Base-by-base conservation (phyloP, 2,888 invertebrate genomes). In the Phorcus lineatus region DNA sequence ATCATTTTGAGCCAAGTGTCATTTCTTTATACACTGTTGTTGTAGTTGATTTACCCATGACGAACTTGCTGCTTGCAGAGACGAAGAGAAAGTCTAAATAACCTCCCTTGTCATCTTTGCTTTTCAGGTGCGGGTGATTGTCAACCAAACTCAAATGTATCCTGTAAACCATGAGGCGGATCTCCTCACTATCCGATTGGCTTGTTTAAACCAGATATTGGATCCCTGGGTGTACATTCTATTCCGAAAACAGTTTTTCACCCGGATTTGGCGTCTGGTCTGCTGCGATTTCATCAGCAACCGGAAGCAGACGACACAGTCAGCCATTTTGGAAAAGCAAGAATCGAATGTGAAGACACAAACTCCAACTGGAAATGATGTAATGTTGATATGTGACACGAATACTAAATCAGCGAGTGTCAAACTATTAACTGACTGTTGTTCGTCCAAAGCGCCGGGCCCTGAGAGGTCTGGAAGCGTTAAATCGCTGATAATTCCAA, bases 221-320 rank as follows among this genome's bases (percentile, higher is more conserved):
- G 91, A 91, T 74, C 91, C 91, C 9, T 91, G 91, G 91, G 88
- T 91, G 36, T 91, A 91, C 84, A 90, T 91, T 79, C 86, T 91
- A 31, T 87, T 91, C 77, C 82, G 90, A 62, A 88, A 88, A 79
- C 74, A 80, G 22, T 70, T 85, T 31, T 57, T 83, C n/a, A 53
- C 67, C 28, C 53, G 74, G 24, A 57, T 82, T 47, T 53, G 57
- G 40, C 79, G 80, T n/a, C 75, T 84, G 22, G 81, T 82, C 11
- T 81, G 80, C 31, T 80, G 83, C 79, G 82, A 80, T 77, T 81
- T 76, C 13, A 82, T 81, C 55, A 52, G 81, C 19, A 82, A 84
- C 28, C 82, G 22, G 7, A 62, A 62, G 62, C 62, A 62, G 62
- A 28, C 62, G 62, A 62, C 62, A 22, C 28, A 13, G 22, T 19